These are phyloP conservation scores for Chaenocephalus aceratus DNA, from an alignment of 2,113 vertebrate species.

Conservation along the genomic window DNA sequence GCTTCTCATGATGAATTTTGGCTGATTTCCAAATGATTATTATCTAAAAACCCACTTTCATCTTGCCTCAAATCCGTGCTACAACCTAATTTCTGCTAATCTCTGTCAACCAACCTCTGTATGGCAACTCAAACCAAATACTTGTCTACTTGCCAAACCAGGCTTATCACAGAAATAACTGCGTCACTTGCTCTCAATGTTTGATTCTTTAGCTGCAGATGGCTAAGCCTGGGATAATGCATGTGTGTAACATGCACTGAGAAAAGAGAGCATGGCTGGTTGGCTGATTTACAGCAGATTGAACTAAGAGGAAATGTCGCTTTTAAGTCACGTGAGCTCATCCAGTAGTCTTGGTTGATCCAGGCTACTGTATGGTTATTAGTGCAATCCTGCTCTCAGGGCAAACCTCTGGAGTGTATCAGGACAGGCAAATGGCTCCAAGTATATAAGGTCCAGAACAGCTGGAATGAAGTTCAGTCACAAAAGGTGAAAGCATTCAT, in stretches of 20 bases:
- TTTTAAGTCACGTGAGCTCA: constrained; percentile 55
- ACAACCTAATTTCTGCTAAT: constrained; percentile 57
- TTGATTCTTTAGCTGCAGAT: constrained; percentile 62
- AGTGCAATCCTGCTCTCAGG: constrained; percentile 31
- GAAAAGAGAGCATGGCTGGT: constrained; percentile 25
- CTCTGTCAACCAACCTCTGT: constrained; percentile 37
- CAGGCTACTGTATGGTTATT: constrained; percentile 43
- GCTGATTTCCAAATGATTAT: constrained; percentile 3
- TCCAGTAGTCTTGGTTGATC: constrained; percentile 44
- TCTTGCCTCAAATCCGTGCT: constrained; percentile 40
- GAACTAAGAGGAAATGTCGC: constrained; percentile 54
- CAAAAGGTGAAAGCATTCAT: constrained; percentile 26
- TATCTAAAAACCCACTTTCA: constrained; percentile 37
- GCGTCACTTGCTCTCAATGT: constrained; percentile 42
- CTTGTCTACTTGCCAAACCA: constrained; percentile 45
- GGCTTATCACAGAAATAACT: constrained; percentile 54
- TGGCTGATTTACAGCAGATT: constrained; percentile 30
- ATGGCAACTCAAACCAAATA: constrained; percentile 45
- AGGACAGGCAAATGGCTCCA: constrained; percentile 32
- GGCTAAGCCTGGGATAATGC: constrained; percentile 65
- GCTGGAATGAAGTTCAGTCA: constrained; percentile 31
- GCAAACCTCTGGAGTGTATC: constrained; percentile 15
- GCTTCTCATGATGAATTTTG: constrained; percentile 7
- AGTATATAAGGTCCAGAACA: constrained; percentile 27
- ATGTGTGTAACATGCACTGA: constrained; percentile 35